These are phyloP conservation scores for Paramormyrops kingsleyae DNA, from an alignment of 2,113 vertebrate genomes.

Conservation along the genomic window DNA sequence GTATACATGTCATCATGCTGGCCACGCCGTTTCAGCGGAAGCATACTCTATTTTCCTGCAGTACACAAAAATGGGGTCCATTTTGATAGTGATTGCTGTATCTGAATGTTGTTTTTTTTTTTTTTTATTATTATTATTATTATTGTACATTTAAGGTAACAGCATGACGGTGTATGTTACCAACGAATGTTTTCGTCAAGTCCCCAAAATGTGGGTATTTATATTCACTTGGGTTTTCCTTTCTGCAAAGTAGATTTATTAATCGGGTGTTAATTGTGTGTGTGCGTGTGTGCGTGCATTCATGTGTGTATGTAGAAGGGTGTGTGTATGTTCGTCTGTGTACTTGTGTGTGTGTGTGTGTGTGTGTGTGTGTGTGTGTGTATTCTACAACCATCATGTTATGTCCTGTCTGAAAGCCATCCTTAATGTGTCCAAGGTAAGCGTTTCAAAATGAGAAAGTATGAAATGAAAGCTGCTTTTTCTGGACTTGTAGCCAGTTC, in stretches of 20 bases:
- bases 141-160: neutral
- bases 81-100: neutral
- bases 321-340: neutral
- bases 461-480: neutral
- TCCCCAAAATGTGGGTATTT: neutral
- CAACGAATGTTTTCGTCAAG: neutral
- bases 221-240: neutral
- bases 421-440: neutral
- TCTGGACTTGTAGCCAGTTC: neutral
- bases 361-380: neutral
- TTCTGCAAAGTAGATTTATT: neutral
- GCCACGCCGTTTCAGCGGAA: neutral
- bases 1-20: conserved; percentile 23
- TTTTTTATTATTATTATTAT: neutral
- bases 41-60: neutral
- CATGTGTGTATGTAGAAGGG: neutral
- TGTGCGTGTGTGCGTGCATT: neutral
- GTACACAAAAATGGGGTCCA: neutral
- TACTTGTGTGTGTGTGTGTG: no score
- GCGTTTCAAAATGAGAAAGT: neutral
- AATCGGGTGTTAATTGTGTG: neutral
- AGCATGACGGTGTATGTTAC: neutral
- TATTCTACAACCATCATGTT: neutral
- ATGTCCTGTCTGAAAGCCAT: neutral
- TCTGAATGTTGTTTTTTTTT: neutral